phyloP scores from a whole-genome alignment of 2,888 invertebrate species.

The Apotomis betuletana region DNA sequence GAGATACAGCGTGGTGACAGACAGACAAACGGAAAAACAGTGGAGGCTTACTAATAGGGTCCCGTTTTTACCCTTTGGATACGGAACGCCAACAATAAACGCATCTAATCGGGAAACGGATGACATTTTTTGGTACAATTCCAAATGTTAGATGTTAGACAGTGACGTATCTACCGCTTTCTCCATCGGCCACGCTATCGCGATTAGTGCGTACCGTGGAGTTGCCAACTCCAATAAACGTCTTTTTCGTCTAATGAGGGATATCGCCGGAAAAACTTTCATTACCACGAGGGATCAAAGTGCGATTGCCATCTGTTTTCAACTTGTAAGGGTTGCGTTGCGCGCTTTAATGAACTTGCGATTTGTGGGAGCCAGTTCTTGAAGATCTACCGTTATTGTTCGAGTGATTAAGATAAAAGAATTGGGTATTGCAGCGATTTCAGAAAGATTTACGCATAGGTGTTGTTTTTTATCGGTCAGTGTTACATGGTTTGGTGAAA shows the following conservation, averaged over 20 bases:
- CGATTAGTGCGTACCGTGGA: slow-evolving; percentile 45
- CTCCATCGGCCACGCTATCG: slow-evolving; percentile 41
- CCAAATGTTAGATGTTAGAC: no score
- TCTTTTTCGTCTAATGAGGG: slow-evolving; percentile 46
- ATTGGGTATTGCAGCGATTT: no score
- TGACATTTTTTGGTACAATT: no score
- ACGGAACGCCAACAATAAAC: no score
- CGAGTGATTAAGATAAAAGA: neutral
- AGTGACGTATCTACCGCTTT: slow-evolving; percentile 16
- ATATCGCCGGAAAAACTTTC: slow-evolving; percentile 38
- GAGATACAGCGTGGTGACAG: no score
- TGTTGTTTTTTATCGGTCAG: no score
- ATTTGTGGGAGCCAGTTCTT: neutral
- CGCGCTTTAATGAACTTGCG: neutral
- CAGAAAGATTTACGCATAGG: no score
- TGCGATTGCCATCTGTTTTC: slow-evolving; percentile 31
- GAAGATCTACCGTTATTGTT: slow-evolving; percentile 2
- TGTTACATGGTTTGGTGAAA: no score
- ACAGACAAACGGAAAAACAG: no score
- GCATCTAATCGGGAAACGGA: no score
- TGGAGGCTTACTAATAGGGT: no score
- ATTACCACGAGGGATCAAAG: slow-evolving; percentile 32
- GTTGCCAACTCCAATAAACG: slow-evolving; percentile 46
- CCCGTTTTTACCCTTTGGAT: no score
- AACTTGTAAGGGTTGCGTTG: slow-evolving; percentile 21